Base-by-base conservation (phyloP, 2,113 vertebrate genomes). In the Catharus bicknelli region DNA sequence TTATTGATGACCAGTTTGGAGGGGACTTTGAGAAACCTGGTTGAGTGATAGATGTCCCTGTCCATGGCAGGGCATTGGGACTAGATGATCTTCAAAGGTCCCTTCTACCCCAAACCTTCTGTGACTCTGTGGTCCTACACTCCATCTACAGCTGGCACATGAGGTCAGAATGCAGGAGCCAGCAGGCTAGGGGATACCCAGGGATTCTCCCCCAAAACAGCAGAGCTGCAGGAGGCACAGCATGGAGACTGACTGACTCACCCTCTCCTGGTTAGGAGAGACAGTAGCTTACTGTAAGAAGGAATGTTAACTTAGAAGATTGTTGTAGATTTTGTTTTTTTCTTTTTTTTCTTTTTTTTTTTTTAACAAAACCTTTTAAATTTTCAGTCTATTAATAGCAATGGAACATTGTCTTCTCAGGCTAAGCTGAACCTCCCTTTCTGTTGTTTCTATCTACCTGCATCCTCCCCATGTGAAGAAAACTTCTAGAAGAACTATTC, bases 391-490 rank as follows among this genome's bases (percentile, higher is more conserved):
- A 79, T 78, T 88, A 75, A 91, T 86, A 96, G 80, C 58, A 13
- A 48, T 63, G 57, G 78, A 90, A 94, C 76, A 81, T 74, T 83
- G 64, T 83, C 79, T 82, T 91, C 83, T 83, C 63, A 77, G 53
- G 47, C 36, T 63, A 51, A 73, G 25, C 38, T 83, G 34, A 88
- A 34, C 36, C 42, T 95, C 47, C 32, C 21, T 80, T 94, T 88
- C 51, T 80, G 18, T 80, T 94, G 77, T 90, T 94, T 67, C 18
- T 86, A 45, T 90, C 53, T 59, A 66, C 12, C 58, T 93, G 70
- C 29, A 16, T 83, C 58, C 25, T 94, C 36, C 22, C 32, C 4
- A 21, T 7, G 1, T 17, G 15, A 88, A 61, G 23, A 83, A 87
- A 90, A 80, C 16, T 76, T 89, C 29, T 55, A 58, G 45, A 80